Base-by-base conservation (phyloP, 2,113 vertebrate species). In the Rhipidura dahli region DNA sequence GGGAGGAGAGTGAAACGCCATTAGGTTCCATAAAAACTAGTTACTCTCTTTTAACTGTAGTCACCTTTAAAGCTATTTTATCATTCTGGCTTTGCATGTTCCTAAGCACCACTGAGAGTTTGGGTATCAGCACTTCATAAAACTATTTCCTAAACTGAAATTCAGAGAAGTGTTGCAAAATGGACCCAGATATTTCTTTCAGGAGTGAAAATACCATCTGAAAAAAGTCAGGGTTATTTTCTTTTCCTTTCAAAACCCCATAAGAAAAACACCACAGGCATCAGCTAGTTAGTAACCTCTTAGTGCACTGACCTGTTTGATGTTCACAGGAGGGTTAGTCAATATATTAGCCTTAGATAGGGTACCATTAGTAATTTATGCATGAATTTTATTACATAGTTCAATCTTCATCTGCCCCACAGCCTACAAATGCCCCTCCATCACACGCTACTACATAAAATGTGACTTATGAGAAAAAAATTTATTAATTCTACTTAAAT, bases 321-420 rank as follows among this genome's bases (percentile, higher is more conserved):
- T 89, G 70, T 49, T 85, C 94, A 87, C 71, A 83, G 93, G 87
- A 93, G 51, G 54, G 39, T 87, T 80, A 95, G 91, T 97, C 85
- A 66, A 91, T 92, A 57, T 33, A 47, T 87, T 90, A 88, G 75
- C 72, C 77, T 95, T 84, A 57, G 61, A 92, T 47, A 64, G 20
- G 63, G 56, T 69, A 89, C 76, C 78, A 79, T 92, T 93, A 95
- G 92, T 80, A 97, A 94, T 86, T 78, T 51, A 49, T 51, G 53
- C 61, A 69, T 70, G 5, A 87, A 53, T 93, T 96, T 91, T 79
- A 31, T 44, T 59, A 57, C 13, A 42, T 57, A 63, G 56, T 49
- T 86, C 77, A 64, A 39, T 80, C 63, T 92, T 71, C 42, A n/a
- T 90, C 69, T 96, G 80, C 70, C 54, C 57, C 31, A 18, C 18